These are phyloP conservation scores for Bubo scandiacus DNA, from an alignment of 2,113 vertebrate species.

Conservation along the genomic window DNA sequence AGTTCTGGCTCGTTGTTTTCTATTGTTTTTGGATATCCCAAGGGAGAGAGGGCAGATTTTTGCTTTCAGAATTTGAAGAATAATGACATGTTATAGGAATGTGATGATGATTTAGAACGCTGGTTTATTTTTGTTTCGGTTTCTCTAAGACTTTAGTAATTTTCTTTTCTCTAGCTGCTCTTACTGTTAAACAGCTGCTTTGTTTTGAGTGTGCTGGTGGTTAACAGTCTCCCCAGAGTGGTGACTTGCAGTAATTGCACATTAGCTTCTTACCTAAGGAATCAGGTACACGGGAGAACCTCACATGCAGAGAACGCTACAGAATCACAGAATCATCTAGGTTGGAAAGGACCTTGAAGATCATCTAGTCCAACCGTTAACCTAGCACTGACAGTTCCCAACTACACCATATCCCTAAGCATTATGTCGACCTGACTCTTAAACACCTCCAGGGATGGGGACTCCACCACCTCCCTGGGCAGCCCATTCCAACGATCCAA, in stretches of 20 bases:
- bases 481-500: background rate
- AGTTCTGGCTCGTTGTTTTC: background rate
- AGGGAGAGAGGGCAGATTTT: background rate
- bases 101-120: background rate
- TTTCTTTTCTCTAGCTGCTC: accelerated
- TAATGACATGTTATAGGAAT: background rate
- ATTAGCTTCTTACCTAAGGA: accelerated
- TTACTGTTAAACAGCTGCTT: background rate
- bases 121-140: background rate
- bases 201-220: background rate
- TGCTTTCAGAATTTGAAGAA: background rate
- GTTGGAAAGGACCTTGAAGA: no score
- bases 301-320: accelerated
- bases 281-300: accelerated
- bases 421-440: no score
- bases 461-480: no score
- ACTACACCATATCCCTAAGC: no score
- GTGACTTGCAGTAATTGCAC: background rate
- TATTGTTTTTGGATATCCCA: background rate
- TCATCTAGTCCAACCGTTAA: no score
- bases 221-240: background rate
- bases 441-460: no score
- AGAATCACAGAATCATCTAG: no score
- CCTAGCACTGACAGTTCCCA: no score
- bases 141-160: accelerated